Evolutionary conservation across 2,797 vertebrate genomes (phyloP), one percentile per base, ranked within the genome.

Genomic region (Gymnoscopelus braueri): DNA sequence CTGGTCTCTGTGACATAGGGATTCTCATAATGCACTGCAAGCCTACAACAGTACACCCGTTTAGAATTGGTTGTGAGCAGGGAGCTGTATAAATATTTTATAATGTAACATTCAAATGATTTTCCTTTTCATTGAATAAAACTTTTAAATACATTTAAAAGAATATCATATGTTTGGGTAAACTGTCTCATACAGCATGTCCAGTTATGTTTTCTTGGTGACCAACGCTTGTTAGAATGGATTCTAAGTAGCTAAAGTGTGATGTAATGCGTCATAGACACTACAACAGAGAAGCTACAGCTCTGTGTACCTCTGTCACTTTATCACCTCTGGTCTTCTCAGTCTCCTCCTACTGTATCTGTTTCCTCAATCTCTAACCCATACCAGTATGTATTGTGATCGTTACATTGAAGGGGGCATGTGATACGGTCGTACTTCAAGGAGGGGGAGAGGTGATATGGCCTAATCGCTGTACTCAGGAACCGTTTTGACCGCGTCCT

Each of bases 401-500:
- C 71, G 77, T 67, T 67, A 44, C 65, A 64, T 60, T 72, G 68
- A 70, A 63, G 65, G 67, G 74, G 69, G 72, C 79, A 84, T 72
- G 77, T 71, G 87, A 87, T 87, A 80, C 84, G 10, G 49, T 58
- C 60, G 67, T 56, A 68, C 63, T 84, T 76, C 60, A 53, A 80
- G 60, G 63, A 65, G 10, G 24, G 82, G 35, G 59, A 29, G 82
- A 83, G 78, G 81, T 72, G 82, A 88, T 90, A 88, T 39, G 77
- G 74, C 65, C 84, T 78, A 88, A 88, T 83, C n/a, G 54, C 52
- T 77, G 65, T 74, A 71, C 81, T 74, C 76, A 44, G 61, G 74
- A 84, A 80, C 72, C 65, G 69, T 74, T 87, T 78, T 70, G 68
- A 63, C 65, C 47, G 80, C 64, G 81, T 92, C 87, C 66, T 69